These are phyloP conservation scores for Xiphorhynchus elegans DNA, from an alignment of 2,113 vertebrate species.

Conservation along the genomic window DNA sequence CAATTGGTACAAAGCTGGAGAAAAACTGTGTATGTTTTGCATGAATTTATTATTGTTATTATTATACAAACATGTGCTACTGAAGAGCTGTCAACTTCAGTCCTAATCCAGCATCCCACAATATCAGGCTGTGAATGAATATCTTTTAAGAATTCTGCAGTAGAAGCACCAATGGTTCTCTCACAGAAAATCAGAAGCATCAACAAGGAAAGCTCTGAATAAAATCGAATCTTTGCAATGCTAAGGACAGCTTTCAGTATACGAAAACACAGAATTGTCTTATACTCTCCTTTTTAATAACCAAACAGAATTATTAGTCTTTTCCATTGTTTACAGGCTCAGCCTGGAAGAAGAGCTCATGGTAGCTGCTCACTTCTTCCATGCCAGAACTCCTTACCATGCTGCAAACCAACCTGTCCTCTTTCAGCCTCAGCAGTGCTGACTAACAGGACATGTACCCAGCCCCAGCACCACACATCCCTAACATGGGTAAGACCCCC, in stretches of 20 bases:
- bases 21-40: not conserved
- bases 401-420: not conserved
- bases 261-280: not conserved
- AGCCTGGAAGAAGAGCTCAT: not conserved
- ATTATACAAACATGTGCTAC: not conserved
- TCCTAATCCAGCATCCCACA: not conserved
- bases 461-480: not conserved
- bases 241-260: not conserved
- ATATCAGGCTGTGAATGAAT: not conserved
- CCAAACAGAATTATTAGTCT: not conserved
- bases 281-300: not conserved
- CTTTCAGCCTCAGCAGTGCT: not conserved
- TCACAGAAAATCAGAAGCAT: not conserved
- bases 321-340: not conserved
- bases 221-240: not conserved
- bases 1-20: not conserved
- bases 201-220: not conserved
- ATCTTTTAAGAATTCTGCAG: not conserved
- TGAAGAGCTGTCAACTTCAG: not conserved
- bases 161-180: not conserved
- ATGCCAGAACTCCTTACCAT: not conserved
- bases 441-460: not conserved
- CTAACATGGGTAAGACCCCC: not conserved
- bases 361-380: not conserved
- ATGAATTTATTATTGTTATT: not conserved